Base-by-base conservation (phyloP, 1,140 invertebrate genomes). In the Saccostrea glomerata region DNA sequence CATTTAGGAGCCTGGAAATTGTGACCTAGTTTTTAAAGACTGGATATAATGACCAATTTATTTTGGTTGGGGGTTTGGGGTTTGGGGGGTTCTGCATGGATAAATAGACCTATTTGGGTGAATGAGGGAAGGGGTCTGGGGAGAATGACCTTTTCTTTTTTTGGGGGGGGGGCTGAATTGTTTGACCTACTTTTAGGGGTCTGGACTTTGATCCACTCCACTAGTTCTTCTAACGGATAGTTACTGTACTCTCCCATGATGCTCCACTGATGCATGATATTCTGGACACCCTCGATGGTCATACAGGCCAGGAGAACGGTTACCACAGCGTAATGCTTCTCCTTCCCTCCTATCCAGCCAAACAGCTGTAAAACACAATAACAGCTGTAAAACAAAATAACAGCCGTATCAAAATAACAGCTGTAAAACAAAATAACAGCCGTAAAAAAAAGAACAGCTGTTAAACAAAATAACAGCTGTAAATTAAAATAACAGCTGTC, bases 171-270 rank as follows among this genome's bases (percentile, higher is more conserved):
- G 47, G 2, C 47, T 47, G 47, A 0, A 47, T 47, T 3, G 5
- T 40, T 36, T n/a, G 9, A 88, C 92, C 89, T 90, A 95, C 95
- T 92, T 91, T 92, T 87, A 20, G 88, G 88, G 0, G 97, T 97
- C 87, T 96, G 96, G 0, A 92, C 89, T 47, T 96, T 96, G 83
- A 98, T 96, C 97, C 97, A 98, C 58, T 96, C 95, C 40, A 98
- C 95, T 55, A 98, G 93, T 91, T 97, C 96, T 94, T 98, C 97
- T 90, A 97, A 95, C 92, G 93, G 93, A 23, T 89, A 88, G 88
- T 94, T 95, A 73, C 93, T 94, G 92, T 93, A 94, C 89, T 95
- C 95, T 93, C 96, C 96, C 77, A 95, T 89, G 60, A 96, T 96
- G 36, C 92, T 92, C 92, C 94, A 92, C 92, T 96, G 96, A 36